phyloP scores from a whole-genome alignment of 2,888 invertebrate species.

The Drosophila barbarae region DNA sequence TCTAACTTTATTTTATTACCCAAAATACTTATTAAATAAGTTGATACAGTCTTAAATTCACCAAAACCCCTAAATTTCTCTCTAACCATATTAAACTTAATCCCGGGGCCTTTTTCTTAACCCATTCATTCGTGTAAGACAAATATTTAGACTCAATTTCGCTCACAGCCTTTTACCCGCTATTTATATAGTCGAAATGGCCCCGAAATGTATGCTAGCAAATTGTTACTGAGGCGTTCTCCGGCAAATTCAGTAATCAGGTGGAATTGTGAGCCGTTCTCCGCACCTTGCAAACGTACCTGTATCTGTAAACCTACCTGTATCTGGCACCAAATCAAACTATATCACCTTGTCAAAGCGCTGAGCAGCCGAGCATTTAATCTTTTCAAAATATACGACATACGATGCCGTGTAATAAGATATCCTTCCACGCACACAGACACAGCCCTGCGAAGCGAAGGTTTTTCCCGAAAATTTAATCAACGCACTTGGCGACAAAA shows the following conservation, averaged over 20 bases:
- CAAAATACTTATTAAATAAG: neutral
- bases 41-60: neutral
- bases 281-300: neutral
- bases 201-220: conserved; percentile 3
- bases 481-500: conserved; percentile 64
- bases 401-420: conserved; percentile 28
- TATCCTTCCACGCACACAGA: conserved; percentile 26
- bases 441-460: conserved; percentile 7
- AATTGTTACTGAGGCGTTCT: conserved; percentile 5
- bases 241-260: conserved; percentile 22
- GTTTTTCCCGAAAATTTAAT: conserved; percentile 64
- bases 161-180: neutral
- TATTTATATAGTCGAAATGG: conserved; percentile 17
- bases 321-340: conserved; percentile 31
- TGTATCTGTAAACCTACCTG: neutral
- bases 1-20: neutral
- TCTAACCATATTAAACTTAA: neutral
- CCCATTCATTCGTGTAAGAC: conserved; percentile 5
- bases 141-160: conserved; percentile 23
- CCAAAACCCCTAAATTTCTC: too few species aligned
- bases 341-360: conserved; percentile 43
- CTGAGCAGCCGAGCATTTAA: conserved; percentile 54
- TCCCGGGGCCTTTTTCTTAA: neutral
- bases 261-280: conserved; percentile 16
- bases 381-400: conserved; percentile 51